Base-by-base conservation (phyloP, 2,113 vertebrate genomes). In the Arvicanthis niloticus region DNA sequence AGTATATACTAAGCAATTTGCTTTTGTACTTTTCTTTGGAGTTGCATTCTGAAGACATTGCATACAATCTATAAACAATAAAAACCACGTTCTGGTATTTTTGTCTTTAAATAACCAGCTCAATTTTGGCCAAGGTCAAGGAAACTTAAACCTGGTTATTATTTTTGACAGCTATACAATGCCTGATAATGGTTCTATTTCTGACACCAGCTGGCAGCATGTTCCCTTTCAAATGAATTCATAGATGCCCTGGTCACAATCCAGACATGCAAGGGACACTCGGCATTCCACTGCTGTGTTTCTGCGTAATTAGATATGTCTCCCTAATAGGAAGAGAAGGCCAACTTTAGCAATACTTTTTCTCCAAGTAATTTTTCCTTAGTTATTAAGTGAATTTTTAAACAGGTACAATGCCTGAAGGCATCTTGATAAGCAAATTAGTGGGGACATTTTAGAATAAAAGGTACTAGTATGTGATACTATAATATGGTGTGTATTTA, bases 91-190 rank as follows among this genome's bases (percentile, higher is more conserved):
- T 85, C 24, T 81, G 87, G 7, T 77, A 68, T 94, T 97, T 96
- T 88, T 93, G 7, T 80, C 85, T 96, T 96, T 78, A 91, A 92
- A 80, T 70, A 90, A 65, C n/a, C 58, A 90, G 68, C 82, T 88
- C 45, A 68, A 34, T 85, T 96, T 93, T 87, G 75, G n/a, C 90
- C 84, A 92, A 80, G 19, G 62, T 95, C 94, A 96, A 5, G 65
- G 82, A 78, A 94, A 67, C 60, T 95, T 88, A 91, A 93, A 76
- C 29, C 75, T 93, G 93, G 68, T 81, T 96, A 96, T 95, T 97
- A 91, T 94, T 97, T 93, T 90, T 94, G 89, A 96, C 93, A 97
- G 73, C 92, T 88, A 67, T 73, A 93, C 88, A 93, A 91, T 95
- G 73, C 68, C 84, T 0, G 3, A 51, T 96, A 84, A 88, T 80